phyloP scores from a whole-genome alignment of 2,113 vertebrate species.

The Anseranas semipalmata region DNA sequence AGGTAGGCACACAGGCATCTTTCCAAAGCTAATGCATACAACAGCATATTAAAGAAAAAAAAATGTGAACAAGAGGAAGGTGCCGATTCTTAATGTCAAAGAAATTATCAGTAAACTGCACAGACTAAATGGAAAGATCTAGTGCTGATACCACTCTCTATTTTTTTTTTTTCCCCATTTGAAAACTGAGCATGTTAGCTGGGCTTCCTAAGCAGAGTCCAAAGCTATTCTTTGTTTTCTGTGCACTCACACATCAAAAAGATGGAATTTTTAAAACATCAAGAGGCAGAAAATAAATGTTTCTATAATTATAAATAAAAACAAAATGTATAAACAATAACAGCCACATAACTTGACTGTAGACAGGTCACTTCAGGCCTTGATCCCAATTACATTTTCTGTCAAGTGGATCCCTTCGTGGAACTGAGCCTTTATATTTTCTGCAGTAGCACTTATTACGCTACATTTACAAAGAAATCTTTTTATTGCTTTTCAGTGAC shows the following conservation, averaged over 20 bases:
- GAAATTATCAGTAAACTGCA: neutral
- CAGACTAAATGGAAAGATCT: neutral
- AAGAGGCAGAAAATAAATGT: neutral
- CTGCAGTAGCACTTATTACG: neutral
- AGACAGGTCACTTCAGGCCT: conserved; percentile 22
- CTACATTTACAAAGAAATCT: conserved; percentile 26
- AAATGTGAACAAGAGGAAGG: neutral
- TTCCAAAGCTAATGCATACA: neutral
- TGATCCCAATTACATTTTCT: conserved; percentile 52
- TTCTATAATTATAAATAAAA: conserved; percentile 44
- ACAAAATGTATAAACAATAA: neutral
- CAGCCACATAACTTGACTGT: neutral
- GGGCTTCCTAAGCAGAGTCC: neutral
- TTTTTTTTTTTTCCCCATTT: neutral
- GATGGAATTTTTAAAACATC: neutral
- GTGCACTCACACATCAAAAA: neutral
- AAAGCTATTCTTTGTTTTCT: neutral
- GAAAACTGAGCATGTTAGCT: neutral
- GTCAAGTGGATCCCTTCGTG: conserved; percentile 3
- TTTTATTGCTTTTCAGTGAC: conserved; percentile 24
- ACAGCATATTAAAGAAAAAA: neutral
- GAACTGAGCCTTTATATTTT: conserved; percentile 4
- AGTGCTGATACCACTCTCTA: neutral
- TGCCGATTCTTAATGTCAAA: neutral
- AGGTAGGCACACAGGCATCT: neutral